phyloP scores from a whole-genome alignment of 2,888 invertebrate genomes.

The Noctua janthina region DNA sequence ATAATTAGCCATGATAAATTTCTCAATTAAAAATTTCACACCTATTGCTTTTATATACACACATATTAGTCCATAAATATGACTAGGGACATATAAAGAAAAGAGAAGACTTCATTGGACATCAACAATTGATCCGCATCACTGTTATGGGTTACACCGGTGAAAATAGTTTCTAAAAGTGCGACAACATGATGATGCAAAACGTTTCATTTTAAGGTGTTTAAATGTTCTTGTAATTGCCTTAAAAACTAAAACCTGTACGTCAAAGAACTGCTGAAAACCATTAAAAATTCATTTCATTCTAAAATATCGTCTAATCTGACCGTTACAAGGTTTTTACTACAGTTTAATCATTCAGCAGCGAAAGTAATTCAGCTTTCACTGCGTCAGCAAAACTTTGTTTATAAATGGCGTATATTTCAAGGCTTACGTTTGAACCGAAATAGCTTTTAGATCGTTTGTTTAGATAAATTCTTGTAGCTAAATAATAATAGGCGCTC shows the following conservation, averaged over 20 bases:
- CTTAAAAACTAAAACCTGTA: neutral
- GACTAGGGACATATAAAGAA: too few relatives aligned
- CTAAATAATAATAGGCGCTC: too few relatives aligned
- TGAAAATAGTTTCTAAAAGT: too few relatives aligned
- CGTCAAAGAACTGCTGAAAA: neutral
- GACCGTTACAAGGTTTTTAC: neutral
- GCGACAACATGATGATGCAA: neutral
- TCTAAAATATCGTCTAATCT: neutral
- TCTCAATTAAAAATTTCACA: too few relatives aligned
- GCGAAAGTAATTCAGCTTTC: neutral
- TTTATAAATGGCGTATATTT: neutral
- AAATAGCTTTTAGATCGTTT: neutral
- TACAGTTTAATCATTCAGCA: constrained; percentile 4
- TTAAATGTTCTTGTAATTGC: neutral
- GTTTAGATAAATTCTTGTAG: neutral
- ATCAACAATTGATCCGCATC: too few relatives aligned
- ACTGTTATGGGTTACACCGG: too few relatives aligned
- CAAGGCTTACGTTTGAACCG: neutral
- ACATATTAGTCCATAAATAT: too few relatives aligned
- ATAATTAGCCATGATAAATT: neutral
- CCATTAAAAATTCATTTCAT: neutral
- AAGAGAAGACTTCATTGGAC: too few relatives aligned
- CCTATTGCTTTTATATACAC: too few relatives aligned
- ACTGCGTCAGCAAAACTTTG: neutral
- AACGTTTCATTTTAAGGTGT: neutral